Base-by-base conservation (phyloP, 2,113 vertebrate genomes). In the Physeter macrocephalus region DNA sequence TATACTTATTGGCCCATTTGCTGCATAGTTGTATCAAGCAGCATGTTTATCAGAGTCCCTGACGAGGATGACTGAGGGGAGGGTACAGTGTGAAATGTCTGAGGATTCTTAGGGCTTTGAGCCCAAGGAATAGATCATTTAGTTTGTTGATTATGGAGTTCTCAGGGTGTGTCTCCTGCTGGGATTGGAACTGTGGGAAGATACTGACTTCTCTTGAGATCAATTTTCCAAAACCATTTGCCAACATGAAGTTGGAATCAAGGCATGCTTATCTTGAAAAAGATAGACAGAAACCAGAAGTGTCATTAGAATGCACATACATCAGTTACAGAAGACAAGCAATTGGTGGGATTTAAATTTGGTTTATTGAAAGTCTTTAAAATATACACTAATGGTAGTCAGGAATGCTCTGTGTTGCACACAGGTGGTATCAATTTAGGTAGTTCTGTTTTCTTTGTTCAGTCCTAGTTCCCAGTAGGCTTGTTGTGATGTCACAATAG, bases 231-330 rank as follows among this genome's bases (percentile, higher is more conserved):
- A 84, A 96, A 92, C n/a, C 80, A 82, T 97, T 96, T 95, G 71
- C 95, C 93, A 97, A 43, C 34, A 72, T 94, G 59, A 95, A 95
- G 59, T 92, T 90, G 84, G 39, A 97, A 93, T 95, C 93, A 88
- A 86, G 75, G 84, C 59, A 90, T 95, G 61, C 15, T 97, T 96
- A 97, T 97, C 66, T 95, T 88, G 77, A 87, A 86, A 97, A 91
- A 95, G 57, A 85, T 41, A 75, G 95, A 93, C 75, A 96, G 39
- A 97, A 97, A 93, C 64, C 75, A 95, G 93, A 97, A 96, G n/a
- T 82, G 72, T 69, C 64, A 36, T 75, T 86, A 96, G 81, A 91
- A 88, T 97, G 57, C 34, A 75, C 57, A 90, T 0, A 0, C 1
- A 78, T 9, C 88, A 96, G 31, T 74, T 93, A 97, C 61, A 92